These are phyloP conservation scores for Cepaea hortensis DNA, from an alignment of 2,888 invertebrate species.

Conservation along the genomic window DNA sequence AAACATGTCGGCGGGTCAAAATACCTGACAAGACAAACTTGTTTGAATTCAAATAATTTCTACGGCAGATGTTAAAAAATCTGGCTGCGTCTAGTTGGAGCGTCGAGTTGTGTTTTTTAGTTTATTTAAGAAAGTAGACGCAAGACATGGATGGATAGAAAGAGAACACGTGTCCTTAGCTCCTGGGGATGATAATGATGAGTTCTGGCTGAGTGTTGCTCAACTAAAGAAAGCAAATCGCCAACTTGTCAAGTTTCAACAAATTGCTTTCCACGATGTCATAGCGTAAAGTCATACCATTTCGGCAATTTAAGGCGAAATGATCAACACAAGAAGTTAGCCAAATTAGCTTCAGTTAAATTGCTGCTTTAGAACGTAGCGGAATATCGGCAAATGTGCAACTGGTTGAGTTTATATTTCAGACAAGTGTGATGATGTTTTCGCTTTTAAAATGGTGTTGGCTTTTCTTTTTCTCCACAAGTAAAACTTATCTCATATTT, in stretches of 20 bases:
- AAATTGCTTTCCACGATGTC: conserved; percentile 8
- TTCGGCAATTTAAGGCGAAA: not conserved
- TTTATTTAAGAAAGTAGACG: not conserved
- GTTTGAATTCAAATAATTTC: conserved; percentile 8
- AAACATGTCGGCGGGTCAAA: not conserved
- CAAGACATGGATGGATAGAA: not conserved
- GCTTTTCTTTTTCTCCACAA: too few relatives aligned
- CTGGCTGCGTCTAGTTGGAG: not conserved
- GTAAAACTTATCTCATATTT: too few relatives aligned
- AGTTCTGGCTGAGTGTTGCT: not conserved
- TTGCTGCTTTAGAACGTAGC: not conserved
- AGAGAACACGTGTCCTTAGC: not conserved
- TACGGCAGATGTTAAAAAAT: not conserved
- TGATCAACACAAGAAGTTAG: not conserved
- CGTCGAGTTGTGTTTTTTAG: not conserved
- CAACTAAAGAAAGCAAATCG: conserved; percentile 25
- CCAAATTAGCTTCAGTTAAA: not conserved
- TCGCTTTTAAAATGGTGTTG: too few relatives aligned
- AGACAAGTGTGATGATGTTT: too few relatives aligned
- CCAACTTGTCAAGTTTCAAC: not conserved
- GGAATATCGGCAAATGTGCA: not conserved
- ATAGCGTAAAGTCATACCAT: not conserved
- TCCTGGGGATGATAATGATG: not conserved
- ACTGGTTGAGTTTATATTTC: not conserved
- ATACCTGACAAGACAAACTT: conserved; percentile 14